Evolutionary conservation across 2,113 vertebrate species (phyloP), one percentile per base, ranked within the genome.

Genomic region (Hippocampus barbouri): DNA sequence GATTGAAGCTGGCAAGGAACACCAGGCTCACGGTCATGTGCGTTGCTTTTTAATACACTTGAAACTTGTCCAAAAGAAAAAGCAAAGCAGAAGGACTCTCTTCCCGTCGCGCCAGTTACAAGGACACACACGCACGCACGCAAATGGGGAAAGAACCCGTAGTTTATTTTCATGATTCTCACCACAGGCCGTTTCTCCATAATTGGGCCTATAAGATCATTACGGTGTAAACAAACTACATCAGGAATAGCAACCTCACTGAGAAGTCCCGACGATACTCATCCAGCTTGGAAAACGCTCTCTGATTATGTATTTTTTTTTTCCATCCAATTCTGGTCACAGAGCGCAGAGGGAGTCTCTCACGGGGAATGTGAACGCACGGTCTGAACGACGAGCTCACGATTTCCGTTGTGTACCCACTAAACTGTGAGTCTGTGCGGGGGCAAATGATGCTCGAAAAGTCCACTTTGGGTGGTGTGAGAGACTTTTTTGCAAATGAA

Each of bases 11-110:
- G 49, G 2, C 14, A 1, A 34, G 27, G 15, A 61, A 14, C 10
- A 27, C 15, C 11, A 25, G 4, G 43, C 3, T 5, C 15, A 18
- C 59, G 18, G 59, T 16, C 59, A 34, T 16, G 23, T 23, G 21
- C 8, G 21, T 11, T 54, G 2, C 53, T n/a, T 54, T 54, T 10
- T 23, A 56, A 56, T 34, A 82, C 76, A 82, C 66, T 81, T 86
- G 83, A 77, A 78, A 9, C 21, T 20, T 54, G 21, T 86, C 87
- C 85, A 89, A 53, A 1, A 72, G 72, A 76, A 75, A 76, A 70
- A 75, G 60, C 43, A 76, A 70, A 75, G 60, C 43, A 62, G 3
- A 65, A 59, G 23, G 14, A 15, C 40, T 20, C 1, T 51, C 34
- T 68, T 56, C 10, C 27, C 70, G 51, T 73, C 53, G 60, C 71